A percentile compares a stretch with the other conserved stretches of the same genome.
phyloP scores from a whole-genome alignment of 2,113 vertebrate species.

The Halichoerus grypus region DNA sequence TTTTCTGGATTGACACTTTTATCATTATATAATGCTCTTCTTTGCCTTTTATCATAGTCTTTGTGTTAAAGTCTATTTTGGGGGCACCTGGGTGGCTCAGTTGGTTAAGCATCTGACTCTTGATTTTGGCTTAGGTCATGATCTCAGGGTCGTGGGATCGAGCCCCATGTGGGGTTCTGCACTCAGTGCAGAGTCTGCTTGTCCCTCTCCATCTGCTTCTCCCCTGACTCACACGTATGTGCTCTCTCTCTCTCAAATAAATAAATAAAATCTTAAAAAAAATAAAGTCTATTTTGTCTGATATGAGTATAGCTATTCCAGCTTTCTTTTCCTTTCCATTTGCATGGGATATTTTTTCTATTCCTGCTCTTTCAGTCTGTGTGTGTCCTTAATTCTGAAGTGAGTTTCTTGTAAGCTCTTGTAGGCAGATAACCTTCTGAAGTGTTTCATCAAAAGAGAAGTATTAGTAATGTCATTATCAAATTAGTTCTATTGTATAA shows the following conservation, averaged over 20 bases:
- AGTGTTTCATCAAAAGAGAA: conserved; percentile 1
- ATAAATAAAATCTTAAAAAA: neutral
- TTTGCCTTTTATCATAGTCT: neutral
- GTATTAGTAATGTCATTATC: neutral
- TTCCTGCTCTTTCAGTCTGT: neutral
- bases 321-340: neutral
- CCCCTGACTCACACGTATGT: neutral
- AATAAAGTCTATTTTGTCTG: neutral
- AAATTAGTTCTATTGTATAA: neutral
- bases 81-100: neutral
- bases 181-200: neutral
- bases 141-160: neutral
- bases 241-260: neutral
- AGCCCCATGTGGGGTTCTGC: neutral
- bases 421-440: neutral
- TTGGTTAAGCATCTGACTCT: neutral
- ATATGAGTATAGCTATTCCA: neutral
- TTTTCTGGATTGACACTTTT: neutral
- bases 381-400: neutral
- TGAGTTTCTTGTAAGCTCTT: neutral
- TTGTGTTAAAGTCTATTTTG: neutral
- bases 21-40: neutral
- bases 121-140: neutral
- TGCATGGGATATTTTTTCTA: neutral
- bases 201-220: neutral